Base-by-base conservation (phyloP, 2,888 invertebrate genomes). In the Synanthedon myopaeformis region DNA sequence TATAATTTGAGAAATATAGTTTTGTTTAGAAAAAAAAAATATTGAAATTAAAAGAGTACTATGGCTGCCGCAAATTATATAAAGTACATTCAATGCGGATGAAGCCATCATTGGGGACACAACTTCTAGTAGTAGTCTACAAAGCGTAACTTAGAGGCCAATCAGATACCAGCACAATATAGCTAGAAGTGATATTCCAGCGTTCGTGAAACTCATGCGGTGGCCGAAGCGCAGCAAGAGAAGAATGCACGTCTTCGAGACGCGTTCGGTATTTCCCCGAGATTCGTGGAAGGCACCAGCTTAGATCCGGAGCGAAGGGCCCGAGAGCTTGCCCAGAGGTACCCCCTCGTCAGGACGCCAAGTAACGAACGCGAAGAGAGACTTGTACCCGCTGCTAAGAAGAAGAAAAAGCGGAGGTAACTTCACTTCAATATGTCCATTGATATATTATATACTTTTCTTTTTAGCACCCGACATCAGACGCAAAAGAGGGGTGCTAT, bases 221-320 rank as follows among this genome's bases (percentile, higher is more conserved):
- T 97, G 60, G 98, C 98, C 1, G 96, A 96, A 79, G 97, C 98
- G 23, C 97, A 97, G 77, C 95, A 96, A 71, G 95, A 96, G 81
- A 98, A 98, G 84, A 98, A 98, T 89, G 95, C 95, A 2, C 92
- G 94, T 55, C 89, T 98, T 57, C 92, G 97, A 54, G 95, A 96
- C 76, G 98, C 98, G 4, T 98, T 98, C 79, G 97, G 98, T 55
- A 96, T 99, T 64, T 94, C 96, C 35, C 94, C 96, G 66, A 93
- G 92, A 70, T 98, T 97, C 86, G 95, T 97, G 54, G 97, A 97
- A 79, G 98, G 98, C 60, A 94, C 94, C 72, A 96, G 96, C 74
- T 91, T 97, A 77, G 96, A 96, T 84, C 92, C 94, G 3, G 94
- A 94, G 78, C 72, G 85, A 49, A 82, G 89, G 5, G 82, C 89